A percentile compares a stretch with the other conserved stretches of the same genome.
Conservation (phyloP, 2,888 invertebrate genomes). For the Plutella xylostella region DNA sequence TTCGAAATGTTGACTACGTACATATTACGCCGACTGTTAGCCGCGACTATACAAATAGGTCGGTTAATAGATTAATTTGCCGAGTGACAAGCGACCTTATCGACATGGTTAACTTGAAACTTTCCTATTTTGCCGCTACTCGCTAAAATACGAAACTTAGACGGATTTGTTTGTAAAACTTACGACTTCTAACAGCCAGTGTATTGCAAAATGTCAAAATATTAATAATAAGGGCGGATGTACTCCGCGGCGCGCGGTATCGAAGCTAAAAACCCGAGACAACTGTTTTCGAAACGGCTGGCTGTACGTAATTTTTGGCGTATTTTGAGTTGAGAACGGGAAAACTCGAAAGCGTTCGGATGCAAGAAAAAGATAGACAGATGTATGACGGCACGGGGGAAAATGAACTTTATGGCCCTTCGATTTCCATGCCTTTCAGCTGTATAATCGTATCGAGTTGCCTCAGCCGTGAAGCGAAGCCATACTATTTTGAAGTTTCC, state of each 20-base stretch:
- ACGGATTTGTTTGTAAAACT: conserved; percentile 64
- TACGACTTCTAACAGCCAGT: conserved; percentile 58
- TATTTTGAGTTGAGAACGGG: conserved; percentile 69
- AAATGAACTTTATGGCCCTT: conserved; percentile 43
- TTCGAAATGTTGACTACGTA: conserved; percentile 12
- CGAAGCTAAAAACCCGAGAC: conserved; percentile 57
- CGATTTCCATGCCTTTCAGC: conserved; percentile 36
- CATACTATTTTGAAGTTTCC: conserved; percentile 64
- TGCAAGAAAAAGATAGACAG: conserved; percentile 47
- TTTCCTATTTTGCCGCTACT: conserved; percentile 59
- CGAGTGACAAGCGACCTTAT: conserved; percentile 42
- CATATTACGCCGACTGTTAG: conserved; percentile 14
- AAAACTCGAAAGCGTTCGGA: conserved; percentile 63
- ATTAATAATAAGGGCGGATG: no score
- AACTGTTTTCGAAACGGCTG: conserved; percentile 66
- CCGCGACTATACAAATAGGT: conserved; percentile 30
- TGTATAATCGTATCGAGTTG: conserved; percentile 39
- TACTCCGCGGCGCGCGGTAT: conserved; percentile 46
- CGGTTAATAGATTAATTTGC: conserved; percentile 29
- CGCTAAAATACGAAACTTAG: conserved; percentile 62
- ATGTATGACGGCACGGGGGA: conserved; percentile 33
- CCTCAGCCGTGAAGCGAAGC: conserved; percentile 45
- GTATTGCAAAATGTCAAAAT: conserved; percentile 76
- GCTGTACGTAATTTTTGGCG: conserved; percentile 68
- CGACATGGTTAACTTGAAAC: conserved; percentile 42